Conservation (phyloP, 1,140 invertebrate genomes). For the Triops longicaudatus region DNA sequence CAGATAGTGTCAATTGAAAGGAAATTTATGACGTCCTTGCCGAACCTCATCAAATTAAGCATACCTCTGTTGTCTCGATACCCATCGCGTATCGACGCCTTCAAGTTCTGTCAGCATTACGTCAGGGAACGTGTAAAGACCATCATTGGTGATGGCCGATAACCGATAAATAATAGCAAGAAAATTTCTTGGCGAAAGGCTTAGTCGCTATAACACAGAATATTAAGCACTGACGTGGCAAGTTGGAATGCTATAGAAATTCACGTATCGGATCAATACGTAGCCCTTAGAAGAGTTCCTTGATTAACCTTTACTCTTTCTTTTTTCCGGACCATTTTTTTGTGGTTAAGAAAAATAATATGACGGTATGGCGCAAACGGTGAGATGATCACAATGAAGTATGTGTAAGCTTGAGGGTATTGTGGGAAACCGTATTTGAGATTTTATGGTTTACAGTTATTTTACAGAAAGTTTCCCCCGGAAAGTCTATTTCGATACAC, state of each 20-base stretch:
- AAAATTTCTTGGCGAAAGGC: neutral
- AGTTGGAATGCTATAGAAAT: neutral
- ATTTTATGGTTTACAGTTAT: too few species aligned
- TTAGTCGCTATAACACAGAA: neutral
- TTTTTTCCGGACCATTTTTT: too few species aligned
- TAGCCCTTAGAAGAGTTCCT: too few species aligned
- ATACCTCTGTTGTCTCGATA: neutral
- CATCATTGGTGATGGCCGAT: neutral
- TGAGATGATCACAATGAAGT: too few species aligned
- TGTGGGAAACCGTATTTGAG: too few species aligned
- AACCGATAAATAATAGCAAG: neutral
- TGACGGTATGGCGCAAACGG: too few species aligned
- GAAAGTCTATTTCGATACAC: neutral
- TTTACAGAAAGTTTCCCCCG: too few species aligned
- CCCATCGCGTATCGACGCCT: neutral
- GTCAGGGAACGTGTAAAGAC: neutral
- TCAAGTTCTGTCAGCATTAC: neutral
- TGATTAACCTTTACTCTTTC: too few species aligned
- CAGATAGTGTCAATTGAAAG: slow-evolving; percentile 12
- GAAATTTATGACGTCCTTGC: neutral
- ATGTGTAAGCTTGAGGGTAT: too few species aligned
- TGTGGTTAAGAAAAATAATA: too few species aligned
- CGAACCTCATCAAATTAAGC: neutral
- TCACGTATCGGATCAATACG: neutral
- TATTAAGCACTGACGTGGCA: neutral